Evolutionary conservation across 2,113 vertebrate species (phyloP).

Genomic region (Argyrosomus japonicus): DNA sequence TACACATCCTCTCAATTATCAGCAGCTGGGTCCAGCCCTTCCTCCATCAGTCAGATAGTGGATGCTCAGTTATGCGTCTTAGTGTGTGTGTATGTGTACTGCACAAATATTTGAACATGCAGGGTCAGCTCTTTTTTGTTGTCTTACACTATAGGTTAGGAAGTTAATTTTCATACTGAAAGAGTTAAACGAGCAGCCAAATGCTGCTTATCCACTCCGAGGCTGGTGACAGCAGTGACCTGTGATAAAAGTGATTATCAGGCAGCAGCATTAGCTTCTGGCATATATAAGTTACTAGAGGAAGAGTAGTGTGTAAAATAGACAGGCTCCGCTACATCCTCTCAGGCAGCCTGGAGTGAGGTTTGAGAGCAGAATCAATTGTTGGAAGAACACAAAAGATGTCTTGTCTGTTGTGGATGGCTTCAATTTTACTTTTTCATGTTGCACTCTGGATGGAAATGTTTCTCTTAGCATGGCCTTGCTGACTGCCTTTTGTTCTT

Average conservation of each 20-base stretch:
- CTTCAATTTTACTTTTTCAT: not conserved
- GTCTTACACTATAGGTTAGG: conserved; percentile 18
- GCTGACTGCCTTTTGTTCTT: conserved; percentile 6
- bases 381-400: not conserved
- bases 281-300: not conserved
- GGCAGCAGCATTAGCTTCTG: conserved; percentile 7
- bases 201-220: conserved; percentile 32
- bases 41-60: conserved; percentile 30
- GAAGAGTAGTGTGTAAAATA: conserved; percentile 8
- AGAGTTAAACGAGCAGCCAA: conserved; percentile 24
- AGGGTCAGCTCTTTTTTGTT: conserved; percentile 36
- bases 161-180: conserved; percentile 24
- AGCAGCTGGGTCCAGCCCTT: conserved; percentile 49
- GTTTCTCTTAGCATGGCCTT: not conserved
- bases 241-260: conserved; percentile 39
- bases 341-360: not conserved
- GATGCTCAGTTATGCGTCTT: conserved; percentile 4
- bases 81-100: not conserved
- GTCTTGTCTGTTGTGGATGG: not conserved
- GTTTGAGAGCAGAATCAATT: conserved; percentile 19
- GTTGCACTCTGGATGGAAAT: not conserved
- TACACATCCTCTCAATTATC: conserved; percentile 60
- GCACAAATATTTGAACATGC: not conserved
- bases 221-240: conserved; percentile 44
- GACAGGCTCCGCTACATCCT: not conserved